Evolutionary conservation across 2,113 vertebrate genomes (phyloP), one percentile per base, ranked within the genome.

Genomic region (Gambusia holbrooki): DNA sequence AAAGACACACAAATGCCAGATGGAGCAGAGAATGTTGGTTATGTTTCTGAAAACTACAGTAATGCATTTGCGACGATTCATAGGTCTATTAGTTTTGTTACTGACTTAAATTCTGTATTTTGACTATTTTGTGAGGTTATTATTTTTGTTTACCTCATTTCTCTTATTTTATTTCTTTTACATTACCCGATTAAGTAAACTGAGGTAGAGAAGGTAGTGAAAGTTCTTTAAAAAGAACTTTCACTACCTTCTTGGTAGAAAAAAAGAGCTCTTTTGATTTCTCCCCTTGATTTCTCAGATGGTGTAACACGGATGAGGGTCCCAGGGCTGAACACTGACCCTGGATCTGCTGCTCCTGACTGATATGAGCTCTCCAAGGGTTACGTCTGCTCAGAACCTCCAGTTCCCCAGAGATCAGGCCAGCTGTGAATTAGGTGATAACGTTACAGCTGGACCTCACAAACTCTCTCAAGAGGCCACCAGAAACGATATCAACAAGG

Each of bases 301-400:
- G 65, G 73, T 67, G 79, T 62, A 71, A 74, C 70, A n/a, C 62
- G 79, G 79, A 73, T 6, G 68, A 62, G 62, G 74, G 37, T 61
- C 48, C 48, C 12, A 30, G 33, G 66, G 60, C 37, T 3, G 15
- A 62, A 61, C 5, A 11, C 66, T 79, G 81, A 86, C 86, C 80
- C 74, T 54, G n/a, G 68, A 86, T 71, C 74, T 70, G 69, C 77
- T 58, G 42, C 32, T 10, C 66, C 84, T 86, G 71, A 82, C 80
- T 84, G 89, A 90, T 90, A 90, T 73, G 85, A 84, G 76, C 74
- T 75, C 64, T 54, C 64, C 2, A 30, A 70, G 54, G 86, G 88
- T 83, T 88, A 80, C 0, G 1, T 45, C 66, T 80, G 12, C 69
- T 72, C 54, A 77, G 48, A 79, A 69, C 67, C 51, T 54, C 35